Percentiles rank a stretch among this genome's conserved stretches.
phyloP scores from a whole-genome alignment of 2,113 vertebrate genomes.

The Panurus biarmicus region DNA sequence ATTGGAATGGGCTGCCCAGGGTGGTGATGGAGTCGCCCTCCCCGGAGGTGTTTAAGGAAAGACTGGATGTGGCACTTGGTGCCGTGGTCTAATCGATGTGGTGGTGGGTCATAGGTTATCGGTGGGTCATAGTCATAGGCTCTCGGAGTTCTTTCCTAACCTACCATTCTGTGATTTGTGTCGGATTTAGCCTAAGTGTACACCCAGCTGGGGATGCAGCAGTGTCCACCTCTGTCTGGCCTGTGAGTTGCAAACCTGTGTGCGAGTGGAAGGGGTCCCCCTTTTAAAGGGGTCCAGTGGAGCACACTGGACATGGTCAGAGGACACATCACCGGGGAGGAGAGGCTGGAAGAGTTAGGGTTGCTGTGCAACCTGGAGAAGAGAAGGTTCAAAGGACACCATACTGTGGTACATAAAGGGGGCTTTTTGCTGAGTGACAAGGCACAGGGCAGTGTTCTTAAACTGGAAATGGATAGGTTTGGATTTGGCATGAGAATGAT shows the following conservation, averaged over 20 bases:
- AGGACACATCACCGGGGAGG: accelerated
- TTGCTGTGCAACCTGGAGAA: neutral
- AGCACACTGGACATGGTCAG: accelerated
- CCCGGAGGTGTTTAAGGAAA: neutral
- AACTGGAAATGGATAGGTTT: neutral
- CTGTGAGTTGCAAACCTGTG: accelerated
- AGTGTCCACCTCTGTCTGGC: accelerated
- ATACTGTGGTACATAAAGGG: neutral
- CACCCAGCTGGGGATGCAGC: accelerated
- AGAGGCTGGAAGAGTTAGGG: neutral
- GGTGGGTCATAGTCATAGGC: neutral
- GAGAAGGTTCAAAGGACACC: neutral
- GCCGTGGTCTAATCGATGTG: accelerated
- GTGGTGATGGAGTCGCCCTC: neutral
- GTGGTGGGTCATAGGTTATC: too few species aligned
- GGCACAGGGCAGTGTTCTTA: neutral
- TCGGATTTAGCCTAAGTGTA: accelerated
- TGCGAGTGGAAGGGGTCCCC: neutral
- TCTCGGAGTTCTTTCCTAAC: neutral
- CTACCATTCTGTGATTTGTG: too few species aligned
- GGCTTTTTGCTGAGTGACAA: neutral
- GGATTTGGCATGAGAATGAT: accelerated
- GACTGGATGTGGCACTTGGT: neutral
- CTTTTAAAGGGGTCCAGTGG: neutral
- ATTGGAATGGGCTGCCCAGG: neutral